Evolutionary conservation across 2,797 vertebrate genomes (phyloP).

Genomic region (Basileuterus tristriatus): DNA sequence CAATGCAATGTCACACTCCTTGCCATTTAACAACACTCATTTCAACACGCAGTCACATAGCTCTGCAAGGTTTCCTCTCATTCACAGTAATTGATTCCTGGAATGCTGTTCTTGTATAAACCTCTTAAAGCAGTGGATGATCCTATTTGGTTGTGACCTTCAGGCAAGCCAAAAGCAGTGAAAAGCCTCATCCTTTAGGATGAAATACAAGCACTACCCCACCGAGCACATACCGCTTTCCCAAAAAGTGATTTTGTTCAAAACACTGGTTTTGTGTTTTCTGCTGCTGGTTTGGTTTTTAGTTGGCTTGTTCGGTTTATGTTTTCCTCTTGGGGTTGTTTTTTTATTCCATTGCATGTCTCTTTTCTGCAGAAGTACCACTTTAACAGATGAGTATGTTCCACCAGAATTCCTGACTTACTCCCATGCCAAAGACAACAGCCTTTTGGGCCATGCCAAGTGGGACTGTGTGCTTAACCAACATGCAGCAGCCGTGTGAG

Average conservation of each 20-base stretch:
- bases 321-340: no score
- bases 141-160: background rate
- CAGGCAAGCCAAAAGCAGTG: background rate
- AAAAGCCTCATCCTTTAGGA: background rate
- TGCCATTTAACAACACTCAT: background rate
- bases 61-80: background rate
- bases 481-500: background rate
- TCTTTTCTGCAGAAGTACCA: background rate
- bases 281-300: background rate
- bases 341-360: background rate
- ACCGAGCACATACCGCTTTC: background rate
- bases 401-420: background rate
- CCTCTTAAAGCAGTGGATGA: background rate
- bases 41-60: background rate
- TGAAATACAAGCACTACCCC: background rate
- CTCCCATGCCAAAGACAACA: background rate
- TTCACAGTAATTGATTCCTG: constrained; percentile 12
- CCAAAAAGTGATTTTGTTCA: background rate
- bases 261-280: background rate
- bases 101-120: constrained; percentile 20
- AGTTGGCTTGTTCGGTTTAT: background rate
- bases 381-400: background rate
- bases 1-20: background rate
- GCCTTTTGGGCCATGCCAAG: background rate
- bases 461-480: background rate